These are phyloP conservation scores for Eleginops maclovinus DNA, from an alignment of 2,113 vertebrate species.

Conservation along the genomic window DNA sequence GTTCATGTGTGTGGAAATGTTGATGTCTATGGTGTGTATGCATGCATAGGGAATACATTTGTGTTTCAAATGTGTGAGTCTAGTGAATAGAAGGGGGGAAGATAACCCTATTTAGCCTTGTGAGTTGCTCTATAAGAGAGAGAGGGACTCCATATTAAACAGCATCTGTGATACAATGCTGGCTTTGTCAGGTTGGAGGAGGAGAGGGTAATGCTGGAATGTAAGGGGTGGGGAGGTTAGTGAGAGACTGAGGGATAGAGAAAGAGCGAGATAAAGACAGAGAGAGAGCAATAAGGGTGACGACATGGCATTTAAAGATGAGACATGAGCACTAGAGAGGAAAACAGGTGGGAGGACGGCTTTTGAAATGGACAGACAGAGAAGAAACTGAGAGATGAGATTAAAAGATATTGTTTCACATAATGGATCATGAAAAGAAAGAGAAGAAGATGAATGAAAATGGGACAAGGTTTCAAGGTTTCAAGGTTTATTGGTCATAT, in stretches of 20 bases:
- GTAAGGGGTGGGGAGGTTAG: slow-evolving; percentile 63
- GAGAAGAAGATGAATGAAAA: too few relatives aligned
- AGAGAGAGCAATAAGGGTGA: not conserved
- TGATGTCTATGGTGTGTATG: not conserved
- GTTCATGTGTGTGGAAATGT: not conserved
- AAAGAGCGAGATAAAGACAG: slow-evolving; percentile 17
- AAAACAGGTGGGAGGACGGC: not conserved
- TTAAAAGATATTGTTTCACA: too few relatives aligned
- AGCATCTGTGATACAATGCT: slow-evolving; percentile 77
- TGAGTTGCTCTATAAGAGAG: slow-evolving; percentile 46
- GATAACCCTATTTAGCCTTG: slow-evolving; percentile 37
- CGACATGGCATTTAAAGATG: not conserved
- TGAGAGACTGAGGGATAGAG: slow-evolving; percentile 47
- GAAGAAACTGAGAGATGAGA: too few relatives aligned
- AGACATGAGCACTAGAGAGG: not conserved
- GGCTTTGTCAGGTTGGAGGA: slow-evolving; percentile 83
- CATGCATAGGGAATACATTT: not conserved
- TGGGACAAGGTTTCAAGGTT: too few relatives aligned
- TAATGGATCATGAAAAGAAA: too few relatives aligned
- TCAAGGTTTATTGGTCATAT: too few relatives aligned
- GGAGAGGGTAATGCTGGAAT: slow-evolving; percentile 75
- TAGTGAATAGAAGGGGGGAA: slow-evolving; percentile 11
- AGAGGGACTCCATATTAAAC: slow-evolving; percentile 76
- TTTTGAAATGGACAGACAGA: not conserved
- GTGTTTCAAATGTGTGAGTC: slow-evolving; percentile 4